Evolutionary conservation across 35 echinoderm and acorn worm genomes (phyloP), one percentile per base, ranked within the genome.

Genomic region (Amphiura filiformis): DNA sequence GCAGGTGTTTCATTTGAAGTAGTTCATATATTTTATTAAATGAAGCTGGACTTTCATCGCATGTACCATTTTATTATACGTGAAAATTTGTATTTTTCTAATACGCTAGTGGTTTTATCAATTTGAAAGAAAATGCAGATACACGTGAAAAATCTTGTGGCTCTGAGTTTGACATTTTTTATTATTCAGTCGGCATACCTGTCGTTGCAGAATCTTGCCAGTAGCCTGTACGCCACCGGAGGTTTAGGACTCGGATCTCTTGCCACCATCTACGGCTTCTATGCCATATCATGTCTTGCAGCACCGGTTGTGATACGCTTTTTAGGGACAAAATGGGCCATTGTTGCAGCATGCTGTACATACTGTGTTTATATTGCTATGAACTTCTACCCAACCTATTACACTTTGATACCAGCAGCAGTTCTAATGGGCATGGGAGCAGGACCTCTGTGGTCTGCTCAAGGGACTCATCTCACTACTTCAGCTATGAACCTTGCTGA

Each of bases 401-500:
- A 13, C 31, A 86, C 75, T 20, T 80, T 91, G 33, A 56, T 91
- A 31, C 82, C 89, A 84, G 38, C 89, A 30, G 39, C 78, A 35
- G 30, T 49, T 9, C 35, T 91, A 0, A 17, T 91, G 34, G 89
- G 89, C 18, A 41, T 91, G 36, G 75, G 40, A 39, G 64, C 82
- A 0, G 64, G 56, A 44, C 81, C 89, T 1, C 36, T 85, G 0
- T 91, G 82, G 82, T 75, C 79, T 57, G 81, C 89, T 14, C 64
- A 78, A 37, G 70, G 65, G 15, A 57, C 89, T 76, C 84, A 91
- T 38, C 4, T 91, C 0, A 91, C 89, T 17, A 85, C 89, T 30
- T 85, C 89, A 28, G 89, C 89, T 0, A 52, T 91, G 38, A 78
- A 84, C 36, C 23, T 77, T 17, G 89, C 89, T 26, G 76, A 84